phyloP scores from a whole-genome alignment of 2,888 invertebrate species.

The Perithous albicinctus region DNA sequence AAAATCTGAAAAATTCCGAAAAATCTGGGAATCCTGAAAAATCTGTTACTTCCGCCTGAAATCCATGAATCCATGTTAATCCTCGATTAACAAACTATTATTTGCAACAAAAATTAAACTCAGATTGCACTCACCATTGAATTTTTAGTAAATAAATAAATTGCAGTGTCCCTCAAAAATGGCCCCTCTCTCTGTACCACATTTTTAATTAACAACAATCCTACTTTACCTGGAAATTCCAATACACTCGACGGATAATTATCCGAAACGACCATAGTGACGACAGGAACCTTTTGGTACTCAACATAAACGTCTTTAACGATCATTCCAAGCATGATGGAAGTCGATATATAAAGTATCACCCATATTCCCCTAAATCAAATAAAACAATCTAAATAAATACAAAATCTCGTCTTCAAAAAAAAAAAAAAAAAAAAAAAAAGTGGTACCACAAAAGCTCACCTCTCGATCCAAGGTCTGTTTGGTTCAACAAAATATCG shows the following conservation, averaged over 20 bases:
- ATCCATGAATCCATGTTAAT: too few species aligned
- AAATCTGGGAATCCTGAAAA: too few species aligned
- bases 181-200: too few species aligned
- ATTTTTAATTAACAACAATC: background rate
- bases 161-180: too few species aligned
- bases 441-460: constrained; percentile 37
- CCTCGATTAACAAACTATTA: too few species aligned
- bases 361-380: constrained; percentile 71
- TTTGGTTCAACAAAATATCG: constrained; percentile 74
- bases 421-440: background rate
- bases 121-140: too few species aligned
- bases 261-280: constrained; percentile 66
- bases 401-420: background rate
- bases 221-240: constrained; percentile 74
- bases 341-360: constrained; percentile 63
- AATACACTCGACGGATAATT: constrained; percentile 65
- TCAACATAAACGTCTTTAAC: constrained; percentile 57
- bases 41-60: too few species aligned
- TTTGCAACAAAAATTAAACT: too few species aligned
- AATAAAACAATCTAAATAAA: background rate
- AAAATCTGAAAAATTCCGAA: too few species aligned
- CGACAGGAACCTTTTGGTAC: constrained; percentile 62
- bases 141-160: too few species aligned
- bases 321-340: constrained; percentile 47
- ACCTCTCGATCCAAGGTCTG: constrained; percentile 77